Evolutionary conservation across 2,888 invertebrate genomes (phyloP).

Genomic region (Esperia sulphurella): DNA sequence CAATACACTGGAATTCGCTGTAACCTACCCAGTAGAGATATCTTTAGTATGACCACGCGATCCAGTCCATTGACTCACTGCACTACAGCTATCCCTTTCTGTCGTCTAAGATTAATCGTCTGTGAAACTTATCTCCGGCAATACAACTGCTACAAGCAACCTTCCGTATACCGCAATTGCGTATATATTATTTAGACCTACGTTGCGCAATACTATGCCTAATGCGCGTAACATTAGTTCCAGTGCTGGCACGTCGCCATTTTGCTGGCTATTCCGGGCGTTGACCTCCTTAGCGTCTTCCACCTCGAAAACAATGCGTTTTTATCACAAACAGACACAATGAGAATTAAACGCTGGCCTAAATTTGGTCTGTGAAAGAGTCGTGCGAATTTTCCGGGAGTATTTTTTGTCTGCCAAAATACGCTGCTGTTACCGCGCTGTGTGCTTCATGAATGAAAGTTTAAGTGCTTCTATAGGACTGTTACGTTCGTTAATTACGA

Average conservation of each 20-base stretch:
- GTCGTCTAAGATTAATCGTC: neutral
- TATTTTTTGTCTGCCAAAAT: neutral
- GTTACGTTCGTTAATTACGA: too few relatives aligned
- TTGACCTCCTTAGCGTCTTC: constrained; percentile 46
- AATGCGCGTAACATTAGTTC: constrained; percentile 47
- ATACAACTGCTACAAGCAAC: constrained; percentile 3
- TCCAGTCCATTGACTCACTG: neutral
- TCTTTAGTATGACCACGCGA: too few relatives aligned
- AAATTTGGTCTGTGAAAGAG: neutral
- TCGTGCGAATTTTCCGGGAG: neutral
- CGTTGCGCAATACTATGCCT: constrained; percentile 37
- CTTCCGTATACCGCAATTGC: constrained; percentile 32
- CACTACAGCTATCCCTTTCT: neutral
- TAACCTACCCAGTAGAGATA: too few relatives aligned
- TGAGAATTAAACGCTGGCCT: constrained; percentile 10
- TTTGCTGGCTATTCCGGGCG: constrained; percentile 49
- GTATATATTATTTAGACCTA: constrained; percentile 19
- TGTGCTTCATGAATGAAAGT: too few relatives aligned
- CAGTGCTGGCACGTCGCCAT: constrained; percentile 51
- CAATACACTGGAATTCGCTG: too few relatives aligned
- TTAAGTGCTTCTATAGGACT: too few relatives aligned
- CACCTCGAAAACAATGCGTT: constrained; percentile 47
- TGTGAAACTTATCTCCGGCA: neutral
- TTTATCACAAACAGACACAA: constrained; percentile 33
- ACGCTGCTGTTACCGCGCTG: neutral